phyloP scores from a whole-genome alignment of 2,113 vertebrate genomes.

The Gallinago paraguaiae region DNA sequence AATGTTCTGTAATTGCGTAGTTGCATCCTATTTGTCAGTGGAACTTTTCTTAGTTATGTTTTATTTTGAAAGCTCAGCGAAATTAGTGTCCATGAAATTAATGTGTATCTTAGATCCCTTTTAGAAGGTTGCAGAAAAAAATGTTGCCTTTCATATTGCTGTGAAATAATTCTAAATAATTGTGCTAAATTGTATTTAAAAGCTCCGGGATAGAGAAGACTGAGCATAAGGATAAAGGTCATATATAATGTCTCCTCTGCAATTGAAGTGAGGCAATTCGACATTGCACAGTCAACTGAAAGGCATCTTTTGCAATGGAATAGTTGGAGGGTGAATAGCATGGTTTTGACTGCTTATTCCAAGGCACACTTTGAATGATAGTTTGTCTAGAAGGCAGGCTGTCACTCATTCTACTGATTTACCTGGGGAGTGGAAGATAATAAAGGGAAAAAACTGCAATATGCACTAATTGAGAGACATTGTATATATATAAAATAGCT shows the following conservation, averaged over 20 bases:
- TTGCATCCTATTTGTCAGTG: background rate
- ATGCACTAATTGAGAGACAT: background rate
- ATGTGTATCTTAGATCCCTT: conserved; percentile 14
- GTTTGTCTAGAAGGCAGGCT: background rate
- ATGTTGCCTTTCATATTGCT: background rate
- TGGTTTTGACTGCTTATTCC: background rate
- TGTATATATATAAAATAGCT: background rate
- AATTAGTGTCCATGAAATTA: conserved; percentile 48
- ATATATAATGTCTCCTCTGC: background rate
- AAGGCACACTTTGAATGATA: background rate
- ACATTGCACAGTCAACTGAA: conserved; percentile 19
- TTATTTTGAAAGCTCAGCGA: conserved; percentile 10
- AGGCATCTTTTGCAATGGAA: conserved; percentile 8
- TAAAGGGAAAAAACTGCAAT: background rate
- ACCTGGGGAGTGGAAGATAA: background rate
- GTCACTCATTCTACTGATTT: background rate
- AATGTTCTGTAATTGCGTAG: background rate
- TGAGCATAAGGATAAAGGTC: conserved; percentile 47
- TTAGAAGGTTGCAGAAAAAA: conserved; percentile 22
- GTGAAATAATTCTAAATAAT: conserved; percentile 49
- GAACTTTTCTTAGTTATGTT: conserved; percentile 5
- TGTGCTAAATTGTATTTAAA: conserved; percentile 24
- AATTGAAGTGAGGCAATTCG: conserved; percentile 14
- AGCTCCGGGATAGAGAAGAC: conserved; percentile 19
- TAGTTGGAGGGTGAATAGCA: background rate